phyloP scores from a whole-genome alignment of 2,888 invertebrate species.

The Lepidochitona cinerea region DNA sequence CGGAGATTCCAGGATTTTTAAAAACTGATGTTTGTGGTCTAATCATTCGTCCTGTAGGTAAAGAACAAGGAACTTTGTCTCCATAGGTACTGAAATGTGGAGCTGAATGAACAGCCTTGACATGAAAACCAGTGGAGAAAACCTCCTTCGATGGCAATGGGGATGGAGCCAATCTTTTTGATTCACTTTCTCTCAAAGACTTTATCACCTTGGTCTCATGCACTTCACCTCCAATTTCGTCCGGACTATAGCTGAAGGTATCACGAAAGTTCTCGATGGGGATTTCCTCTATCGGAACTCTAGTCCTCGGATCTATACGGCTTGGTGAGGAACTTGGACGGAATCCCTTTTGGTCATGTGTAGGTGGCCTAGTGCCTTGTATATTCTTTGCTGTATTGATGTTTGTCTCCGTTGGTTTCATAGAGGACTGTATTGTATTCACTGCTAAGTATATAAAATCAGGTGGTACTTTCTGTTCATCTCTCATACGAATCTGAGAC shows the following conservation, averaged over 20 bases:
- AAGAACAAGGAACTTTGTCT: conserved; percentile 49
- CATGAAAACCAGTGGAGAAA: conserved; percentile 45
- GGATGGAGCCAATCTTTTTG: conserved; percentile 35
- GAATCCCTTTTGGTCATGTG: conserved; percentile 19
- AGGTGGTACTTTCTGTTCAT: conserved; percentile 60
- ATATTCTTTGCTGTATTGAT: conserved; percentile 53
- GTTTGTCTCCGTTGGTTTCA: conserved; percentile 51
- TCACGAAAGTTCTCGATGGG: conserved; percentile 44
- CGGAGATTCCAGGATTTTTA: not conserved
- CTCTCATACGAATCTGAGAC: conserved; percentile 65
- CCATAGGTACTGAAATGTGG: conserved; percentile 34
- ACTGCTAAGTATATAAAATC: conserved; percentile 68
- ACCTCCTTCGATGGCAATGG: conserved; percentile 39
- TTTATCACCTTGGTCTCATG: conserved; percentile 48
- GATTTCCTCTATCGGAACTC: conserved; percentile 55
- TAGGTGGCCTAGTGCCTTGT: conserved; percentile 13
- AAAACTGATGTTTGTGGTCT: conserved; percentile 43
- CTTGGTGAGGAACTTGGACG: conserved; percentile 66
- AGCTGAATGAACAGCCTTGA: conserved; percentile 40
- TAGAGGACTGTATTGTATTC: conserved; percentile 61
- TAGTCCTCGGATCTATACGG: conserved; percentile 63
- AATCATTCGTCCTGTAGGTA: conserved; percentile 56
- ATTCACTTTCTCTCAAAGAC: conserved; percentile 44
- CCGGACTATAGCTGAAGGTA: conserved; percentile 28
- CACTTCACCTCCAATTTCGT: conserved; percentile 37